Percentiles rank a stretch among this genome's conserved stretches.
Conservation (phyloP, 2,888 invertebrate genomes). For the Pharmacophagus antenor region DNA sequence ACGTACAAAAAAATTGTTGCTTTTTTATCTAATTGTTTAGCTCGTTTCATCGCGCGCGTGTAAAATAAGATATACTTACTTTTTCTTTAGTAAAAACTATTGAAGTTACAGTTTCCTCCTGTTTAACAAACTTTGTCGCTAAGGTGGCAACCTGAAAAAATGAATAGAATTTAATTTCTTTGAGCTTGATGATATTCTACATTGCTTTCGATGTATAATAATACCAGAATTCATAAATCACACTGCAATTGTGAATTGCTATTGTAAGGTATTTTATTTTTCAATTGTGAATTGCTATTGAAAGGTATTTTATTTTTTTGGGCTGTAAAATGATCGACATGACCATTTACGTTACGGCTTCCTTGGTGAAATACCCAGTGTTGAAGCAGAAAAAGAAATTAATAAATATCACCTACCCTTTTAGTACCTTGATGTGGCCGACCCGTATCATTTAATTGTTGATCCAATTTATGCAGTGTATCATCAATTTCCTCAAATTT, state of each 20-base stretch:
- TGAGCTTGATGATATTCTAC: background rate
- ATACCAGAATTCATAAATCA: too few relatives aligned
- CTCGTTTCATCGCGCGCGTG: too few relatives aligned
- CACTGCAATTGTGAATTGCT: too few relatives aligned
- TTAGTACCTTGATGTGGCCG: slow-evolving; percentile 69
- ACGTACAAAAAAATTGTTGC: too few relatives aligned
- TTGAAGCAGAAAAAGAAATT: too few relatives aligned
- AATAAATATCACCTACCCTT: slow-evolving; percentile 77
- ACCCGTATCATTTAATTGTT: slow-evolving; percentile 65
- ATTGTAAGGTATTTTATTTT: too few relatives aligned
- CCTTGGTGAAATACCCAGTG: too few relatives aligned
- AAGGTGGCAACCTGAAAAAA: slow-evolving; percentile 86
- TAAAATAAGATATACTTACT: slow-evolving; percentile 38
- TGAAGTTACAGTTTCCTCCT: slow-evolving; percentile 72
- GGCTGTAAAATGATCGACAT: too few relatives aligned
- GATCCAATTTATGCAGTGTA: slow-evolving; percentile 62
- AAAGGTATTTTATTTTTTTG: too few relatives aligned
- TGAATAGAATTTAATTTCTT: background rate
- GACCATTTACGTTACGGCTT: too few relatives aligned
- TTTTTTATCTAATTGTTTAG: too few relatives aligned
- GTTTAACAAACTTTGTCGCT: slow-evolving; percentile 86
- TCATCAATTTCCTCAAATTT: slow-evolving; percentile 72
- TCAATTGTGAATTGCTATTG: too few relatives aligned
- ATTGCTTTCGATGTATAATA: background rate
- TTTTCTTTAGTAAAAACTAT: slow-evolving; percentile 53